Evolutionary conservation across 2,797 vertebrate genomes (phyloP).

Genomic region (Scomberomorus guttatus): DNA sequence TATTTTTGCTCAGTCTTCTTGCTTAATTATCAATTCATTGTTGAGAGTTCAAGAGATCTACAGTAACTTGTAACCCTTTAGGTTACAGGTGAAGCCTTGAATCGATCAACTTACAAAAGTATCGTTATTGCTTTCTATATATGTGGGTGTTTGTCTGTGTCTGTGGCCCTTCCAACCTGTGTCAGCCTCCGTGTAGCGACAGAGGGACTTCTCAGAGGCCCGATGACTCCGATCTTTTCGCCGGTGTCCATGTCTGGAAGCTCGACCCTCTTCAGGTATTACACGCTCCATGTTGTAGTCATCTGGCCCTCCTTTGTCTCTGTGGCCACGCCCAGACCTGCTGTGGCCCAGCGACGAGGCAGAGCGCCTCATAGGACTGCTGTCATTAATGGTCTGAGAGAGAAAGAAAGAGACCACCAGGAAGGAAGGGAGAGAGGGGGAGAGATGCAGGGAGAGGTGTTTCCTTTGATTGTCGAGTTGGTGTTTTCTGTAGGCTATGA

Average conservation of each 20-base stretch:
- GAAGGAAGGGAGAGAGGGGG: slow-evolving; percentile 32
- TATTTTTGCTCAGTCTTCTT: neutral
- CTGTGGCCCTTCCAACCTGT: slow-evolving; percentile 84
- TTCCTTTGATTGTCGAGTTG: slow-evolving; percentile 46
- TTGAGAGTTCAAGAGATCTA: neutral
- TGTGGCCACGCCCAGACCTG: slow-evolving; percentile 79
- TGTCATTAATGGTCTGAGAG: slow-evolving; percentile 92
- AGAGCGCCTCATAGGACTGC: slow-evolving; percentile 95
- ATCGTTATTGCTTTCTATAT: neutral
- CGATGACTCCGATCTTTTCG: slow-evolving; percentile 91
- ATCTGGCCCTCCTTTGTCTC: slow-evolving; percentile 86
- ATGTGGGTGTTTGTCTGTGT: neutral
- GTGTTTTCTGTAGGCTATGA: slow-evolving; percentile 19
- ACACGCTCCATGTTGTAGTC: slow-evolving; percentile 91
- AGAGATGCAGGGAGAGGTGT: slow-evolving; percentile 59
- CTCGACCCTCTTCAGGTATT: slow-evolving; percentile 88
- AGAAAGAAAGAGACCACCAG: slow-evolving; percentile 49
- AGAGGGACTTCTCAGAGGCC: slow-evolving; percentile 91
- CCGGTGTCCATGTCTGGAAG: slow-evolving; percentile 89
- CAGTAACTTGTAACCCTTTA: too few species aligned
- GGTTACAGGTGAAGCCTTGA: too few species aligned
- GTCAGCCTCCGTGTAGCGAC: slow-evolving; percentile 93
- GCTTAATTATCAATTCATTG: neutral
- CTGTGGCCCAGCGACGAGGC: slow-evolving; percentile 93
- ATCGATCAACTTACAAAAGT: too few species aligned